A percentile compares a stretch with the other conserved stretches of the same genome.
Evolutionary conservation across 2,113 vertebrate species (phyloP).

Genomic region (Grus americana): DNA sequence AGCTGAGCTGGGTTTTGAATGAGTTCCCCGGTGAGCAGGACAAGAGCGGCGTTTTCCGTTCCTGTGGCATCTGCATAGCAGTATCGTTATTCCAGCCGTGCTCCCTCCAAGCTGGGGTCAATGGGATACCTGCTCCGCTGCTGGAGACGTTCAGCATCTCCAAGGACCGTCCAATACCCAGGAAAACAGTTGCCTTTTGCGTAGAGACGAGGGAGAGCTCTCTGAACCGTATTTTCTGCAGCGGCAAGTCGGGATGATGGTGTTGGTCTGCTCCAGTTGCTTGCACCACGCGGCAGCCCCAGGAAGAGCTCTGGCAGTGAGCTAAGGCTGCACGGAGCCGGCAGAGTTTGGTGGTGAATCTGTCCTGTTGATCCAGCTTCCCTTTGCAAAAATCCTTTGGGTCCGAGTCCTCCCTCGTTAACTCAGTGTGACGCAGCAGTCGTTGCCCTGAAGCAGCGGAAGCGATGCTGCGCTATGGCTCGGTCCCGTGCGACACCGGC

Average conservation of each 20-base stretch:
- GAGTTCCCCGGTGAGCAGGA: background rate
- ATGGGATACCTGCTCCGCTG: background rate
- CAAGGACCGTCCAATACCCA: background rate
- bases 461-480: background rate
- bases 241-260: background rate
- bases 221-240: background rate
- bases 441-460: fast-evolving
- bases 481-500: fast-evolving
- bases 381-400: background rate
- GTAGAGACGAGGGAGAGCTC: background rate
- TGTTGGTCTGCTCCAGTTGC: background rate
- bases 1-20: background rate
- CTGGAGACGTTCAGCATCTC: background rate
- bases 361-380: background rate
- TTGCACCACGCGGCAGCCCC: fast-evolving
- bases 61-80: background rate
- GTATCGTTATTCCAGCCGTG: background rate
- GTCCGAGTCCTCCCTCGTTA: background rate
- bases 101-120: background rate
- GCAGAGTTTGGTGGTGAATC: background rate
- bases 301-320: background rate
- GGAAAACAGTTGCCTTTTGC: background rate
- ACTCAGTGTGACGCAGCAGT: fast-evolving
- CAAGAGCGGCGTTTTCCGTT: background rate
- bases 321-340: background rate